Evolutionary conservation across 2,888 invertebrate genomes (phyloP).

Genomic region (Digitonthophagus gazella): DNA sequence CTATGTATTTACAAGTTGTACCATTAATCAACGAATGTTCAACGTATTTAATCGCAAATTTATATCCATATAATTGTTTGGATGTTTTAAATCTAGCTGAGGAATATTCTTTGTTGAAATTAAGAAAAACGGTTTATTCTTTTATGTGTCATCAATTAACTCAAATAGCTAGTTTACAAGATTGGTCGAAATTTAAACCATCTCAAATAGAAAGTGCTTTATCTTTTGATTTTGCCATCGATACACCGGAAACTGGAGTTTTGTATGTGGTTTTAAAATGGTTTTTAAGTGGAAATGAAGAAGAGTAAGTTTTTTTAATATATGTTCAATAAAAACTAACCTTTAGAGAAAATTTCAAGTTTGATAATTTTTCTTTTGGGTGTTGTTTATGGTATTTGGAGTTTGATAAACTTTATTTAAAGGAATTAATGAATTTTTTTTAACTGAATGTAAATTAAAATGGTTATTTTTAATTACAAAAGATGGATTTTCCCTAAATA

Average conservation of each 20-base stretch:
- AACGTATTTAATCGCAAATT: slow-evolving; percentile 62
- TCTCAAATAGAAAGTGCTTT: slow-evolving; percentile 63
- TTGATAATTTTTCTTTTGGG: too few relatives aligned
- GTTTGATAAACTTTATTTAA: too few relatives aligned
- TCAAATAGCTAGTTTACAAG: slow-evolving; percentile 59
- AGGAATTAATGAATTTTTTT: too few relatives aligned
- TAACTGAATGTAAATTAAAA: too few relatives aligned
- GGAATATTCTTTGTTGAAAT: slow-evolving; percentile 61
- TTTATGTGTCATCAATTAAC: slow-evolving; percentile 65
- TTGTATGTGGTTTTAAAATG: slow-evolving; percentile 60
- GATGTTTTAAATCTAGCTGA: slow-evolving; percentile 69
- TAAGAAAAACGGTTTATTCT: slow-evolving; percentile 61
- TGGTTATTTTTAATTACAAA: too few relatives aligned
- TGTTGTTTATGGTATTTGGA: too few relatives aligned
- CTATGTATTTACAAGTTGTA: slow-evolving; percentile 64
- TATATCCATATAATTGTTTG: slow-evolving; percentile 70
- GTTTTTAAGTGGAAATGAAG: slow-evolving; percentile 53
- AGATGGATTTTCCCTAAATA: too few relatives aligned
- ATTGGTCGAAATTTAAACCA: slow-evolving; percentile 60
- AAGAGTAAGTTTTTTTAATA: slow-evolving; percentile 41
- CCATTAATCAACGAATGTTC: slow-evolving; percentile 67
- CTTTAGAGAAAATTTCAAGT: slow-evolving; percentile 3
- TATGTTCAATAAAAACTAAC: neutral
- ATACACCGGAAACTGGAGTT: slow-evolving; percentile 63
- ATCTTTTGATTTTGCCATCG: slow-evolving; percentile 66